Base-by-base conservation (phyloP, 2,888 invertebrate species). In the Fragum sueziense region DNA sequence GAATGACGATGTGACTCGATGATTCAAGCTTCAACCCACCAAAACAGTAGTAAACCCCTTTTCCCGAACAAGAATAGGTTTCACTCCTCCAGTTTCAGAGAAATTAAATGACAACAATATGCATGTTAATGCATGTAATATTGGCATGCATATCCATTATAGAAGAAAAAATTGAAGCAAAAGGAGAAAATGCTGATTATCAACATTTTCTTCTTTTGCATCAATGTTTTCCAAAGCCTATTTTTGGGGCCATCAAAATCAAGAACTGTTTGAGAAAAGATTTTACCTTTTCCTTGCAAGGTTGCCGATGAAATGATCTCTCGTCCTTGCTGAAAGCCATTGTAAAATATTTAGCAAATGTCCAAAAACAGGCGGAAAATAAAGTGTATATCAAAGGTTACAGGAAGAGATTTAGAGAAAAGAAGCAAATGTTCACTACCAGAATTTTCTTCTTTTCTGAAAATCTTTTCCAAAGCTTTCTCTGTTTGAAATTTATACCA, bases 131-230 rank as follows among this genome's bases (percentile, higher is more conserved):
- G n/a, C n/a, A n/a, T n/a, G n/a, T n/a, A n/a, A n/a, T n/a, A n/a
- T n/a, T n/a, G n/a, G n/a, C n/a, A n/a, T n/a, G n/a, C 22, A 1
- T 25, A n/a, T 3, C 1, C 54, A 2, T 22, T 54, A 11, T 2
- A 22, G 22, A 20, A 54, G 54, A 54, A 54, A 54, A 54, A n/a
- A 54, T 54, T 54, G 54, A n/a, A 25, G 25, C n/a, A 54, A 54
- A 54, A 54, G 54, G 54, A 54, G 54, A 54, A 54, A 20, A 22
- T 54, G 54, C 22, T 54, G 22, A 22, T 54, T 11, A 9, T 22
- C 54, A 54, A 25, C 54, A 54, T 22, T 22, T 54, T 22, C 54
- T 54, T 25, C 22, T 54, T 54, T 54, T 22, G n/a, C 54, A n/a
- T 25, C 2, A 54, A 54, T 54, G 54, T 54, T 54, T 54, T 11